These are phyloP conservation scores for Zygothrica quintamaculata DNA, from an alignment of 2,888 invertebrate genomes.

Conservation along the genomic window DNA sequence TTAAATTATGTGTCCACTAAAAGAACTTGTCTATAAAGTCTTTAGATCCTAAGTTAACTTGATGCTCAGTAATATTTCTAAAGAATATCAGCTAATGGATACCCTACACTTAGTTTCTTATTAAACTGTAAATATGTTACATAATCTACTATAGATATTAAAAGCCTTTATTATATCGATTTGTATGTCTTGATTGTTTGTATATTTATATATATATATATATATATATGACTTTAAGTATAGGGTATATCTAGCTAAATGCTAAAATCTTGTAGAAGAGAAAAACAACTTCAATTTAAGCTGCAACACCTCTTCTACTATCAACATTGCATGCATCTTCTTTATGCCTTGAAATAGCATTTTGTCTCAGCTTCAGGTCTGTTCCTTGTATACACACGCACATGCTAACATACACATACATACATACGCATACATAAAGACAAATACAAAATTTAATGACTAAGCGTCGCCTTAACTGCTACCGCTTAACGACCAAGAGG, in stretches of 20 bases:
- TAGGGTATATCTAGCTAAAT: neutral
- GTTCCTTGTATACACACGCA: conserved; percentile 3
- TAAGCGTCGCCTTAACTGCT: conserved; percentile 56
- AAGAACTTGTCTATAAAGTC: too few species aligned
- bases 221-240: neutral
- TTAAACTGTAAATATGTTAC: too few species aligned
- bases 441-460: conserved; percentile 51
- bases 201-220: too few species aligned
- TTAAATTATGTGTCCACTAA: too few species aligned
- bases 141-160: too few species aligned
- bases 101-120: too few species aligned
- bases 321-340: conserved; percentile 44
- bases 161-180: too few species aligned
- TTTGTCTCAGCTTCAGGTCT: conserved; percentile 4
- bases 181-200: too few species aligned
- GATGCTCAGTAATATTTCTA: too few species aligned
- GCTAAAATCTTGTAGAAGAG: neutral
- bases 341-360: neutral
- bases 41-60: too few species aligned
- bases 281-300: conserved; percentile 18
- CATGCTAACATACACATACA: conserved; percentile 1
- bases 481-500: conserved; percentile 56
- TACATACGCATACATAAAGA: neutral
- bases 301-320: conserved; percentile 27
- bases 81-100: too few species aligned